Conservation (phyloP, 1,140 invertebrate species). For the Camponotus pennsylvanicus region DNA sequence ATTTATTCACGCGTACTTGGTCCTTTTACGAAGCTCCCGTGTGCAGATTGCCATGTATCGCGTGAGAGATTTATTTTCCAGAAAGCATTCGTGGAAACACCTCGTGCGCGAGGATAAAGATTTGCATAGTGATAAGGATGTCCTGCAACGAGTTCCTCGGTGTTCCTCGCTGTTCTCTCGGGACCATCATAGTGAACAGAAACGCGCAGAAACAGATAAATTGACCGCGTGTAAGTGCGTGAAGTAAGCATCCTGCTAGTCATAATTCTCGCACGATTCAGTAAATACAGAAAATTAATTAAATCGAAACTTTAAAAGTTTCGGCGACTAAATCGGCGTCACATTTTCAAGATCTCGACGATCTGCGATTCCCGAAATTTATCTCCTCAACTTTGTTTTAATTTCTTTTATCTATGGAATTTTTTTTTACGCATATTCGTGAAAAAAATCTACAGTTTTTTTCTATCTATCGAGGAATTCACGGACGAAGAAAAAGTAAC, state of each 20-base stretch:
- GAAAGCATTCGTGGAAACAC: background rate
- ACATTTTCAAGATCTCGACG: background rate
- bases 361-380: background rate
- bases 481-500: too few relatives aligned
- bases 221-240: background rate
- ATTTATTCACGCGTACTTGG: background rate
- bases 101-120: background rate
- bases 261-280: background rate
- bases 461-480: too few relatives aligned
- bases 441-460: too few relatives aligned
- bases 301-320: background rate
- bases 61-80: conserved; percentile 40
- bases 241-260: background rate
- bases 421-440: too few relatives aligned
- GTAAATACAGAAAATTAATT: background rate
- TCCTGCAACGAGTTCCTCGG: background rate
- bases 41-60: conserved; percentile 22
- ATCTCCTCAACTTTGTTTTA: too few relatives aligned
- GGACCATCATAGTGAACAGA: background rate
- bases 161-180: background rate
- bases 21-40: conserved; percentile 19
- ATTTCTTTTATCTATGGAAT: too few relatives aligned
- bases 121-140: conserved; percentile 7
- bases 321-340: background rate
- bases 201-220: background rate